Percentiles rank a stretch among this genome's conserved stretches.
Evolutionary conservation across 1,140 invertebrate species (phyloP).

Genomic region (Dolichoris vasculosae): DNA sequence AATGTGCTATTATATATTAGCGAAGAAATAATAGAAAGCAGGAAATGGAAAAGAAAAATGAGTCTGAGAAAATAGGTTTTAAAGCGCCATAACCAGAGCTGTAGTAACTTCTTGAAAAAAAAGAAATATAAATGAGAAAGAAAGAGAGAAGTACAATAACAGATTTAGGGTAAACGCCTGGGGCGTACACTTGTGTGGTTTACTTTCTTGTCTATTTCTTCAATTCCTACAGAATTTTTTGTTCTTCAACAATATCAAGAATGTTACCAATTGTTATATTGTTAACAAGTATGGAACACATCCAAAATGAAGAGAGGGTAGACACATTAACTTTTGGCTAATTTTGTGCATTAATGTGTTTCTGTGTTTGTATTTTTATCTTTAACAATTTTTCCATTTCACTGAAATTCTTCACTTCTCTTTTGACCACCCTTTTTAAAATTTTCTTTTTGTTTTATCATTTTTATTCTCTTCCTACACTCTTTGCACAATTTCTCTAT

Average conservation of each 20-base stretch:
- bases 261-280: too few relatives aligned
- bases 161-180: neutral
- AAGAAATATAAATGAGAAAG: neutral
- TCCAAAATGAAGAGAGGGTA: neutral
- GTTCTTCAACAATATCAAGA: too few relatives aligned
- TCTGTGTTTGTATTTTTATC: neutral
- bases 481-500: neutral
- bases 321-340: neutral
- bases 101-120: neutral
- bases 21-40: neutral
- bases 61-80: neutral
- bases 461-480: neutral
- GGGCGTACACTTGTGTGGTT: neutral
- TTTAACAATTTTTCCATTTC: constrained; percentile 36
- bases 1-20: neutral
- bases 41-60: neutral
- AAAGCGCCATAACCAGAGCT: constrained; percentile 36
- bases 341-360: neutral
- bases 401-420: neutral
- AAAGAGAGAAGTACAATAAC: neutral
- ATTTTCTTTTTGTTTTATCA: constrained; percentile 10
- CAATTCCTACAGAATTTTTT: too few relatives aligned
- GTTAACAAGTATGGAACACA: constrained; percentile 25
- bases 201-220: too few relatives aligned
- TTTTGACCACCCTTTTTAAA: neutral